Conservation (phyloP, 1,140 invertebrate genomes). For the Bombus confusus region DNA sequence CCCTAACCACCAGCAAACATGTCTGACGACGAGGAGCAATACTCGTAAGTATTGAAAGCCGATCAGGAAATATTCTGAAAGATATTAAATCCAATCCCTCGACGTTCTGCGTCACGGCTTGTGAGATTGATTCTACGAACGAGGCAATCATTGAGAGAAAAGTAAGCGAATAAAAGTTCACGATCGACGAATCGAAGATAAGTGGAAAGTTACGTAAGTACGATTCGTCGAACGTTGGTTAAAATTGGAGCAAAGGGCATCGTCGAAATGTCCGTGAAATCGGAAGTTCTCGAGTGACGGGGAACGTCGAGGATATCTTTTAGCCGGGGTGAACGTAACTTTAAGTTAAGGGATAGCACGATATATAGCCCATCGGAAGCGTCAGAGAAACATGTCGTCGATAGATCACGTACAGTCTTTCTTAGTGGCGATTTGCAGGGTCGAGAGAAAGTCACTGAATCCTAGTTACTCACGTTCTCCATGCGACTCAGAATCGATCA, state of each 20-base stretch:
- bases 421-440: constrained; percentile 44
- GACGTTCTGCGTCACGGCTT: not conserved
- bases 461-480: constrained; percentile 6
- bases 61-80: no score
- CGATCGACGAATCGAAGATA: not conserved
- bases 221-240: not conserved
- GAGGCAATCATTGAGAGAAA: not conserved
- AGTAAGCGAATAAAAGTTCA: not conserved
- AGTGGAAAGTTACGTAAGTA: not conserved
- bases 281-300: not conserved
- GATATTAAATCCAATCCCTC: not conserved
- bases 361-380: constrained; percentile 9
- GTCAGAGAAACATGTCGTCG: constrained; percentile 18
- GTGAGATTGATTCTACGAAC: not conserved
- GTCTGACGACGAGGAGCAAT: constrained; percentile 83
- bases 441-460: constrained; percentile 12
- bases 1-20: constrained; percentile 78
- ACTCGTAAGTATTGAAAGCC: constrained; percentile 80
- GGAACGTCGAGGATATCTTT: constrained; percentile 11
- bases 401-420: constrained; percentile 30
- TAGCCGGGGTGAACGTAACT: not conserved
- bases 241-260: not conserved
- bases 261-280: constrained; percentile 13
- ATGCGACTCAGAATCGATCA: not conserved
- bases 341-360: not conserved